Evolutionary conservation across 2,797 vertebrate genomes (phyloP), one percentile per base, ranked within the genome.

Genomic region (Eupleurogrammus muticus): DNA sequence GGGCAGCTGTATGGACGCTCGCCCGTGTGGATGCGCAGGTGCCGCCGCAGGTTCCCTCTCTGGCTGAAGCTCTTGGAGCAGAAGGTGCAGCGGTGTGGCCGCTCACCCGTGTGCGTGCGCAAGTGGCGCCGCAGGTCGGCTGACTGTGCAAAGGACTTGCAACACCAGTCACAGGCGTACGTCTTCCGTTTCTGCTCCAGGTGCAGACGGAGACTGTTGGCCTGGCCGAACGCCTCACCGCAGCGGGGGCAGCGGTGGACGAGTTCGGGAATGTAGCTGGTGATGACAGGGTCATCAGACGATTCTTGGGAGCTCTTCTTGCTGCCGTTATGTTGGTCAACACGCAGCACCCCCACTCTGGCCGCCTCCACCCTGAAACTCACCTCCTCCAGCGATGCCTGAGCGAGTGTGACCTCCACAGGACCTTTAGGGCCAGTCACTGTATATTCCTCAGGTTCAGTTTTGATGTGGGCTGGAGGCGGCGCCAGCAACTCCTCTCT

Each of bases 21-120:
- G 0, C 93, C 92, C 0, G 93, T 94, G 90, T 94, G 93, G 73
- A 93, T 94, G 40, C 93, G 91, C 54, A 94, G 84, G 78, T 95
- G 94, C 0, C 94, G 80, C 38, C 93, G 79, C 82, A 94, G 88
- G 86, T 94, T 95, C 6, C 94, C 94, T 1, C 92, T 64, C 86
- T 94, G 94, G 72, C 91, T 94, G 85, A 95, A 95, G 77, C 92
- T 92, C 80, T 94, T 94, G 79, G 92, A 90, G 84, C 94, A 94
- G 84, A 91, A 93, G 73, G 86, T 86, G 86, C 93, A 94, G 69
- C 92, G 89, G 81, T 94, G 93, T 5, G 93, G 94, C 14, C 93
- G 65, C 79, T 95, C 94, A 1, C 94, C 94, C 0, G 94, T 95
- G 88, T 95, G 94, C 0, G 93, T 94, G 17, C 94, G 92, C 63